Percentiles rank a stretch among this genome's conserved stretches.
phyloP scores from a whole-genome alignment of 2,797 vertebrate genomes.

The Lepilemur septentrionalis region DNA sequence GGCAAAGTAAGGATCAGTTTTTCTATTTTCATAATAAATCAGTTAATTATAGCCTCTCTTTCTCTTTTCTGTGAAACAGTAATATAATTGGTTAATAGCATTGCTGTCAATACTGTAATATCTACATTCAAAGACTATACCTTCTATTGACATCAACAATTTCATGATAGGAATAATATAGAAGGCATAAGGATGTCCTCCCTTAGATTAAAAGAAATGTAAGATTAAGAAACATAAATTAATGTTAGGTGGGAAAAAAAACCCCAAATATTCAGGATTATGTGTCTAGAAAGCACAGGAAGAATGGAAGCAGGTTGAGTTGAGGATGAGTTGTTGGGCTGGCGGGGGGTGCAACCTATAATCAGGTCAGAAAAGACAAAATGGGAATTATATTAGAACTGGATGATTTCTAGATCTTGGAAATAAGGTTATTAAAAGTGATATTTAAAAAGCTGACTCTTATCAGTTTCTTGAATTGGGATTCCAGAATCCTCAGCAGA shows the following conservation, averaged over 20 bases:
- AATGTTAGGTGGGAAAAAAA: neutral
- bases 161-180: slow-evolving; percentile 16
- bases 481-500: neutral
- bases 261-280: neutral
- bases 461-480: neutral
- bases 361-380: neutral
- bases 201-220: neutral
- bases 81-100: neutral
- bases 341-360: neutral
- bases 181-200: neutral
- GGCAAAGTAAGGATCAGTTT: slow-evolving; percentile 90
- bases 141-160: neutral
- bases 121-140: neutral
- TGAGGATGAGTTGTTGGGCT: neutral
- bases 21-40: slow-evolving; percentile 39
- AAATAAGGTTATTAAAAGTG: neutral
- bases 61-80: neutral
- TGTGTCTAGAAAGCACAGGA: neutral
- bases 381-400: neutral
- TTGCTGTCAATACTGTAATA: neutral
- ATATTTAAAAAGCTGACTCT: neutral
- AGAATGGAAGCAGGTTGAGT: neutral
- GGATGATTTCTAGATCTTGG: neutral
- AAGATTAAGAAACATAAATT: slow-evolving; percentile 35
- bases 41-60: neutral